These are phyloP conservation scores for Pristionchus japonicus DNA, from an alignment of 2,888 invertebrate genomes.

Conservation along the genomic window DNA sequence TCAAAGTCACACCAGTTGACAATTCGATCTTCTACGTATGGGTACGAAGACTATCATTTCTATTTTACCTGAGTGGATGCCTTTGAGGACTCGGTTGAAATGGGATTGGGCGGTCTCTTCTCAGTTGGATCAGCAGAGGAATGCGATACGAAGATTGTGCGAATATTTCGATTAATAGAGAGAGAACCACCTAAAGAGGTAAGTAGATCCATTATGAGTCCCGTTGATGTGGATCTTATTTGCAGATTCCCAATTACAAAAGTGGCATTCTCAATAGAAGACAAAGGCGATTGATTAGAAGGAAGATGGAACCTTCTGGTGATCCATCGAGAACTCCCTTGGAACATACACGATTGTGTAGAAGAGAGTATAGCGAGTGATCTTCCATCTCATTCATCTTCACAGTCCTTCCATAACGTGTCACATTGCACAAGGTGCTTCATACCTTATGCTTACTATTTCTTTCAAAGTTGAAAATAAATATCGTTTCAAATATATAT, in stretches of 20 bases:
- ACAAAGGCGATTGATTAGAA: not conserved
- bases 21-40: not conserved
- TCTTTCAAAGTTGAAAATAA: not conserved
- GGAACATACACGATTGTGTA: not conserved
- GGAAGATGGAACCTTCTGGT: not conserved
- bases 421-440: not conserved
- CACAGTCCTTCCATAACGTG: not conserved
- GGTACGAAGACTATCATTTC: not conserved
- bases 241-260: not conserved
- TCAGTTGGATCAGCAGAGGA: not conserved
- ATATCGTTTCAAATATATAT: not conserved
- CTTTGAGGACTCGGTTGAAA: not conserved
- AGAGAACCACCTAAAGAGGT: not conserved
- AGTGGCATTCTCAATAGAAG: slow-evolving; percentile 22
- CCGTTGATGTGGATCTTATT: not conserved
- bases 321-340: not conserved
- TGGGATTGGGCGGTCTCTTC: not conserved
- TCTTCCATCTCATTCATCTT: not conserved
- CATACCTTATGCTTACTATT: not conserved
- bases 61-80: too few species aligned
- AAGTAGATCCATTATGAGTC: too few species aligned
- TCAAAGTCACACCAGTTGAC: not conserved
- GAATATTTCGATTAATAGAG: slow-evolving; percentile 24
- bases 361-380: not conserved
- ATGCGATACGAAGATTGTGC: not conserved